Percentiles rank a stretch among this genome's conserved stretches.
Conservation (phyloP, 2,888 invertebrate species). For the Mesorhabditis sp. region DNA sequence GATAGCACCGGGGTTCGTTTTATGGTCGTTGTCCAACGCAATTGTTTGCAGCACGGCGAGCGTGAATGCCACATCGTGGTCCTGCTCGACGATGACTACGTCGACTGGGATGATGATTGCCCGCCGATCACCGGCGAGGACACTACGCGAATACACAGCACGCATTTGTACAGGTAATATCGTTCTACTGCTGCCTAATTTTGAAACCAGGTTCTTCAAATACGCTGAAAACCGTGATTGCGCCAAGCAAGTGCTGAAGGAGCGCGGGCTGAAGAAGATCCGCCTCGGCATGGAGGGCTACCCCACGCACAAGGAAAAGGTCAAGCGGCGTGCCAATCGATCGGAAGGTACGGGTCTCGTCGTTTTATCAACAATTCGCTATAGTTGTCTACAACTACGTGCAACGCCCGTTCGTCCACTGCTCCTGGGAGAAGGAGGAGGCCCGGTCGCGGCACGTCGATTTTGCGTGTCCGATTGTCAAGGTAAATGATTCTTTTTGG, state of each 20-base stretch:
- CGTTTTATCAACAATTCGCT: conserved; percentile 1
- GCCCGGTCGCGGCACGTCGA: conserved; percentile 97
- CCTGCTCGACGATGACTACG: conserved; percentile 86
- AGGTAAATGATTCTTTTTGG: conserved; percentile 22
- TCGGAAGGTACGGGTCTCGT: conserved; percentile 68
- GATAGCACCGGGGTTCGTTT: conserved; percentile 64
- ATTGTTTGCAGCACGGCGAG: conserved; percentile 74
- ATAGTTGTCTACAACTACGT: conserved; percentile 96
- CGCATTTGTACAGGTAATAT: conserved; percentile 32
- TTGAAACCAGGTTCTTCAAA: conserved; percentile 70
- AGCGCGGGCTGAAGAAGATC: conserved; percentile 95
- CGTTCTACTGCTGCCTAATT: conserved; percentile 3
- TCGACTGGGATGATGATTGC: conserved; percentile 98
- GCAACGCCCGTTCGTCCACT: conserved; percentile 94
- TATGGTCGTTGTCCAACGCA: not conserved
- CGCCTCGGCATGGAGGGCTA: conserved; percentile 95
- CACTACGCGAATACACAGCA: conserved; percentile 69
- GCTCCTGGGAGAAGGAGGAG: conserved; percentile 99
- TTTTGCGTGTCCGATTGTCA: conserved; percentile 63
- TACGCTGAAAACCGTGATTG: conserved; percentile 99
- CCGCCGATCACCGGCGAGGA: conserved; percentile 99
- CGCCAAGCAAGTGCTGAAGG: conserved; percentile 96
- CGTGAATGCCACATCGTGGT: conserved; percentile 96
- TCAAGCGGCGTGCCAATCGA: conserved; percentile 86
- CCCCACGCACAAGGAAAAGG: conserved; percentile 97